Percentiles rank a stretch among this genome's conserved stretches.
Evolutionary conservation across 2,888 invertebrate species (phyloP).

Genomic region (Clanis bilineata): DNA sequence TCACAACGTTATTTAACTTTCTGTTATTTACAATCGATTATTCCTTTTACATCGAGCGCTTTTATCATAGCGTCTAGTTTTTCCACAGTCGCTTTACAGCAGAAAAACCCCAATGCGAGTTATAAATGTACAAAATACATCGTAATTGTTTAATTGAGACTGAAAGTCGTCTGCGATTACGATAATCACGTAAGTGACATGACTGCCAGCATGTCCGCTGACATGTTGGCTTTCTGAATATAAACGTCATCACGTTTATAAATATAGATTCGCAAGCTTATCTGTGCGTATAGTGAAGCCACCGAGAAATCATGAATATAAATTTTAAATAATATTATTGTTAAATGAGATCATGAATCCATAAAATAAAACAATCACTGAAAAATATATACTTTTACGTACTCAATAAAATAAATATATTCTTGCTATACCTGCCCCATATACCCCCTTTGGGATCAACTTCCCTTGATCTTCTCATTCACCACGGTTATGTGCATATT

Average conservation of each 20-base stretch:
- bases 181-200: background rate
- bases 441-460: too few relatives aligned
- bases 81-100: background rate
- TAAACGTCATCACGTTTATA: conserved; percentile 39
- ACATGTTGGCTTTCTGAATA: conserved; percentile 28
- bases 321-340: too few relatives aligned
- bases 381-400: too few relatives aligned
- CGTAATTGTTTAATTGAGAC: background rate
- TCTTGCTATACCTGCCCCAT: too few relatives aligned
- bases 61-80: background rate
- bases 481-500: too few relatives aligned
- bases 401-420: too few relatives aligned
- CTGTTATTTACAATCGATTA: background rate
- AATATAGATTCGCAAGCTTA: too few relatives aligned
- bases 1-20: background rate
- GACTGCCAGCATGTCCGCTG: background rate
- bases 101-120: background rate
- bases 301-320: too few relatives aligned
- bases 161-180: background rate
- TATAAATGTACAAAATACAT: background rate
- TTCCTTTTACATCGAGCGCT: background rate
- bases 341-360: too few relatives aligned
- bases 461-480: too few relatives aligned
- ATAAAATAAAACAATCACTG: too few relatives aligned
- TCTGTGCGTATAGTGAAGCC: too few relatives aligned